Evolutionary conservation across 2,888 invertebrate species (phyloP).

Genomic region (Drosophila cognata): DNA sequence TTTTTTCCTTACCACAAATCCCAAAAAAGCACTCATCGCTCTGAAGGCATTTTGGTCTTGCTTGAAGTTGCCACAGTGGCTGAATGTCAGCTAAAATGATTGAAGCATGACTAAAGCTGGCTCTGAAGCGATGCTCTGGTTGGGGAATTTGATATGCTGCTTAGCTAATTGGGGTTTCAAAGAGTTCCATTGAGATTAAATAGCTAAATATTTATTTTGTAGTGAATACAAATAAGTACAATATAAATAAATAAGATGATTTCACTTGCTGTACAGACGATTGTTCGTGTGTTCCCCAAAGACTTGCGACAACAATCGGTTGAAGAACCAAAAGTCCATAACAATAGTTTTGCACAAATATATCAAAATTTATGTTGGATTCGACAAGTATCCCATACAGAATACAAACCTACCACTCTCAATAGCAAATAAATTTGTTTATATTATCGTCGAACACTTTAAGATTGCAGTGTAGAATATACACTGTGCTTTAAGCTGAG

Average conservation of each 20-base stretch:
- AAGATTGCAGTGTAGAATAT: background rate
- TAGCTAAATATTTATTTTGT: slow-evolving; percentile 13
- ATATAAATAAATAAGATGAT: background rate
- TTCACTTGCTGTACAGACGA: background rate
- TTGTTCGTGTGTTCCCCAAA: background rate
- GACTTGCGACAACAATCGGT: background rate
- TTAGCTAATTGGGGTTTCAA: slow-evolving; percentile 7
- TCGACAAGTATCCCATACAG: background rate
- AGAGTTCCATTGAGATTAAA: background rate
- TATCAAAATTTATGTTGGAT: background rate
- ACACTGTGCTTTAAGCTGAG: background rate
- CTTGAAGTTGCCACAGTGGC: slow-evolving; percentile 12
- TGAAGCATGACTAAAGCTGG: slow-evolving; percentile 1
- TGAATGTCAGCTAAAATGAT: slow-evolving; percentile 12
- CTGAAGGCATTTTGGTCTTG: slow-evolving; percentile 4
- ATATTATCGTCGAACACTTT: background rate
- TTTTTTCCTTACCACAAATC: slow-evolving; percentile 6
- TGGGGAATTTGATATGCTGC: slow-evolving; percentile 14
- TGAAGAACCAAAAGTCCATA: background rate
- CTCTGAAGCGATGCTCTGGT: background rate
- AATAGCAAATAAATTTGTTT: background rate
- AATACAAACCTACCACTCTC: background rate
- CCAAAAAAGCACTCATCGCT: slow-evolving; percentile 28
- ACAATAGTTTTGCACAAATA: background rate
- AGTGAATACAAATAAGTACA: background rate